Percentiles rank a stretch among this genome's conserved stretches.
Conservation (phyloP, 1,140 invertebrate species). For the Drosophila takahashii region DNA sequence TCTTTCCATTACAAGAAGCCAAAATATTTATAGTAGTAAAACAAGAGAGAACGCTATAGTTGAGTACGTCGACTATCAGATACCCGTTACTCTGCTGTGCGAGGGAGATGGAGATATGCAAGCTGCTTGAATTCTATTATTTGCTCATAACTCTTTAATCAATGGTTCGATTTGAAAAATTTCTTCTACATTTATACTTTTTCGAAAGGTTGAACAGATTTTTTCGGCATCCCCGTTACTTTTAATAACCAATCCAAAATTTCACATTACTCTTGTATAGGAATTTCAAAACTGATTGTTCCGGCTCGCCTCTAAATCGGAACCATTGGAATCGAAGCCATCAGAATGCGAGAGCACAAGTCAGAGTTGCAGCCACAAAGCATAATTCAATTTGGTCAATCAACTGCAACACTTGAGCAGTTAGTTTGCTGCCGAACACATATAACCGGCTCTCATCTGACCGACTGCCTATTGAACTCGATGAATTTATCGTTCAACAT, state of each 20-base stretch:
- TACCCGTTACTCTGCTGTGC: no score
- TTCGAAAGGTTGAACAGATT: no score
- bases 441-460: conserved; percentile 19
- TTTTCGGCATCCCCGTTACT: no score
- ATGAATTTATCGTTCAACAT: conserved; percentile 71
- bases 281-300: conserved; percentile 1
- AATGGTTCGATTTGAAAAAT: no score
- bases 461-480: conserved; percentile 62
- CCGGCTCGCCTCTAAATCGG: background rate
- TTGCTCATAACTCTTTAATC: no score
- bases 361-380: conserved; percentile 34
- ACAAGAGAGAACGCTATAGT: no score
- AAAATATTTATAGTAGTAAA: no score
- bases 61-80: no score
- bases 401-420: conserved; percentile 48
- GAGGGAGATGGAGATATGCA: no score
- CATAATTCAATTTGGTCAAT: conserved; percentile 75
- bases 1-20: background rate
- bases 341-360: conserved; percentile 1
- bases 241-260: background rate
- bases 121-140: no score
- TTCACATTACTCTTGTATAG: background rate
- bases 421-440: conserved; percentile 32
- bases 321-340: conserved; percentile 9
- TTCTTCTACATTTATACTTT: no score